These are phyloP conservation scores for Crenichthys baileyi DNA, from an alignment of 2,797 vertebrate genomes.

Conservation along the genomic window DNA sequence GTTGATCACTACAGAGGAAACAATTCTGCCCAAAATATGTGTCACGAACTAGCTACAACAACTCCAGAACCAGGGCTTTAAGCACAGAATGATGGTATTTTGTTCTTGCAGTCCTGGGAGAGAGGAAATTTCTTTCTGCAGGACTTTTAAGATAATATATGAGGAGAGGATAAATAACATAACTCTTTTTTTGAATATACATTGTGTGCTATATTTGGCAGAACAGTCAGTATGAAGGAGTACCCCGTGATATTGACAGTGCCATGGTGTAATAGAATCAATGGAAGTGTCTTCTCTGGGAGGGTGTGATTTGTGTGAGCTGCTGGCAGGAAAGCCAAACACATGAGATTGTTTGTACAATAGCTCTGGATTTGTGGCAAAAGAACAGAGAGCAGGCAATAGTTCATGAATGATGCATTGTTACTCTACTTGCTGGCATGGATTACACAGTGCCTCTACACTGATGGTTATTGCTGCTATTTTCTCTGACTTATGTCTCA, in stretches of 20 bases:
- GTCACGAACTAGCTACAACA: neutral
- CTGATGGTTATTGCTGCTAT: slow-evolving; percentile 71
- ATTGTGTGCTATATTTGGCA: slow-evolving; percentile 23
- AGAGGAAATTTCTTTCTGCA: neutral
- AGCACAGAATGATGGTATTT: neutral
- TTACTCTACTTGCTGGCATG: slow-evolving; percentile 61
- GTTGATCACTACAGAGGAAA: neutral
- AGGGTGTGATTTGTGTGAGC: slow-evolving; percentile 30
- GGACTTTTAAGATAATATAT: too few relatives aligned
- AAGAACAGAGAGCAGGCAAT: slow-evolving; percentile 55
- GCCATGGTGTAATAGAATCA: slow-evolving; percentile 67
- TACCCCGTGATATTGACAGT: slow-evolving; percentile 59
- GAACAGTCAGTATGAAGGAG: slow-evolving; percentile 44
- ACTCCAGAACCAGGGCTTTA: neutral
- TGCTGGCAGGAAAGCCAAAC: slow-evolving; percentile 17
- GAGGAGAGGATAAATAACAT: slow-evolving; percentile 35
- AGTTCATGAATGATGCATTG: slow-evolving; percentile 71
- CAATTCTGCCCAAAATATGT: neutral
- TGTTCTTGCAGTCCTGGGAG: neutral
- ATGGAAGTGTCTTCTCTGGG: slow-evolving; percentile 59
- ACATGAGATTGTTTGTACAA: slow-evolving; percentile 63
- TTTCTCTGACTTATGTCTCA: slow-evolving; percentile 69
- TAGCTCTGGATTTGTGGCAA: slow-evolving; percentile 69
- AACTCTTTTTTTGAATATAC: slow-evolving; percentile 22
- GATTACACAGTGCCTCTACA: slow-evolving; percentile 62